Base-by-base conservation (phyloP, 2,113 vertebrate genomes). In the Smithornis capensis region DNA sequence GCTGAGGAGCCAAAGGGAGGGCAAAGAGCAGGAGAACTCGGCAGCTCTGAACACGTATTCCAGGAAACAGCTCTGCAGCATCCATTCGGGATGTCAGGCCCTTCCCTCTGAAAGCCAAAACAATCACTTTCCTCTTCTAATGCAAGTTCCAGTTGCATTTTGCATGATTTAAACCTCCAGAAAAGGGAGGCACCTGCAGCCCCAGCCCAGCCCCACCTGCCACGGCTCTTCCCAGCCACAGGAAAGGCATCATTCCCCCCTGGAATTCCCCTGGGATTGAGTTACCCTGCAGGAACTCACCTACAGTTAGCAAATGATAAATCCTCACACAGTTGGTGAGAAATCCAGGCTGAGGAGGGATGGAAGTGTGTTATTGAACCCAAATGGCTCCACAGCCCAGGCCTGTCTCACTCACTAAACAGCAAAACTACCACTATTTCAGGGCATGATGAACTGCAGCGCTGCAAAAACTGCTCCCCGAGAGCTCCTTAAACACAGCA, bases 361-460 rank as follows among this genome's bases (percentile, higher is more conserved):
- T 53, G 91, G 93, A 42, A 90, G 84, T 5, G 77, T 6, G 24
- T 92, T 88, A 96, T 97, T 95, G 65, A 92, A 96, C 76, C 95
- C 96, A 95, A 96, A 95, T 89, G 94, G 83, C 78, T 69, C 81
- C 37, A 2, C 50, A 63, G 83, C 62, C 82, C 38, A 0, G 55
- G 67, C 87, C 84, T 83, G 87, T 44, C 67, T 6, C 4, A 3
- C 70, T 55, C 84, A 31, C 82, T 88, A 19, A 76, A 23, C 9
- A 64, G 75, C 55, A 35, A 74, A 83, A 93, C 90, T 53, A 87
- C 57, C 93, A 79, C 45, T n/a, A 47, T 60, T 45, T 12, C 0
- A 0, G 89, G 63, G 37, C 10, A 19, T 42, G 89, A 94, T 40
- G 21, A 76, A 76, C 37, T 33, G 81, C 83, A 44, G 73, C 0